Percentiles rank a stretch among this genome's conserved stretches.
Evolutionary conservation across 2,113 vertebrate species (phyloP).

Genomic region (Leptobrachium ailaonicum): DNA sequence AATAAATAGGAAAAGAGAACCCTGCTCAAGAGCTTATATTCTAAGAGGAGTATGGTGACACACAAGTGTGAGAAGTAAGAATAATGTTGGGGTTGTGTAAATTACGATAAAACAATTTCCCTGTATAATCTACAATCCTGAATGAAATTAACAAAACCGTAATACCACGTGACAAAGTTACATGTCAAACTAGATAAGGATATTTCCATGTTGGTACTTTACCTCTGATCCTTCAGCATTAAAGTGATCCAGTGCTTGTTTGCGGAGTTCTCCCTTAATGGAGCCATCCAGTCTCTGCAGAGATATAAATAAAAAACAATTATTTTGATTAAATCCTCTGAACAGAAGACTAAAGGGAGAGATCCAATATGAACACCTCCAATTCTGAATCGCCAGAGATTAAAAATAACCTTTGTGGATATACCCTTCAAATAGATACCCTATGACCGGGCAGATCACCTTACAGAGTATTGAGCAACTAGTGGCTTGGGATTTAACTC

Average conservation of each 20-base stretch:
- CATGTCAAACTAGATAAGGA: neutral
- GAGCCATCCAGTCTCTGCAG: constrained; percentile 93
- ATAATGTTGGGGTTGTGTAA: no score
- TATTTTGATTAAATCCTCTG: constrained; percentile 45
- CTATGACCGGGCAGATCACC: constrained; percentile 27
- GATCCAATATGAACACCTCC: constrained; percentile 42
- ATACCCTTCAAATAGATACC: constrained; percentile 24
- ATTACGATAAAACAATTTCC: no score
- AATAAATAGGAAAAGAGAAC: no score
- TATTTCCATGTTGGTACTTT: constrained; percentile 33
- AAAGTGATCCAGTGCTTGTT: constrained; percentile 98
- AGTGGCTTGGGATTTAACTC: neutral
- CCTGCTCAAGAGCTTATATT: no score
- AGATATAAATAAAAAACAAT: constrained; percentile 55
- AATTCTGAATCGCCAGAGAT: constrained; percentile 63
- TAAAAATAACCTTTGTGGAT: constrained; percentile 78
- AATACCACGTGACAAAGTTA: no score
- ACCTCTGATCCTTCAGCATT: constrained; percentile 99
- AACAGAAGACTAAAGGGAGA: constrained; percentile 40
- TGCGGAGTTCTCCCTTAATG: constrained; percentile 96
- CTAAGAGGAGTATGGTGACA: no score
- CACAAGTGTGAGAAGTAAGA: no score
- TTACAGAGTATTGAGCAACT: constrained; percentile 9
- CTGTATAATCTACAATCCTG: no score
- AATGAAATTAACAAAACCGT: no score